phyloP scores from a whole-genome alignment of 2,797 vertebrate species.

The Xenentodon cancila region DNA sequence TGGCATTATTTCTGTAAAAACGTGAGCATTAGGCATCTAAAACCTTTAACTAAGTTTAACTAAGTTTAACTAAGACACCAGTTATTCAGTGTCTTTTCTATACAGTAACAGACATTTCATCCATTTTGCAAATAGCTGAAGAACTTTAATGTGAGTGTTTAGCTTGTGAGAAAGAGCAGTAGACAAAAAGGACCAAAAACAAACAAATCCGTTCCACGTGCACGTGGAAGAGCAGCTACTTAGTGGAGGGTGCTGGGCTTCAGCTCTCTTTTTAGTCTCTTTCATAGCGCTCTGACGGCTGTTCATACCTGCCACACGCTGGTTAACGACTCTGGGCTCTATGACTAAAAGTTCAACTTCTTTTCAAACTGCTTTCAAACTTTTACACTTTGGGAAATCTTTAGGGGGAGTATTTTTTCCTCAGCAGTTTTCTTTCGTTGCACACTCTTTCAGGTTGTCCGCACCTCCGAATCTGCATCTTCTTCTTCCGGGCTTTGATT shows the following conservation, averaged over 20 bases:
- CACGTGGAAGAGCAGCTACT: conserved; percentile 24
- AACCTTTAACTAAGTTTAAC: too few relatives aligned
- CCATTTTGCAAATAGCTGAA: too few relatives aligned
- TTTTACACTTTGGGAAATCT: conserved; percentile 3
- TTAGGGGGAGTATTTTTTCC: background rate
- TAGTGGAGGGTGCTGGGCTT: conserved; percentile 2
- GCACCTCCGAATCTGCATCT: conserved; percentile 27
- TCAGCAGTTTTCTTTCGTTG: conserved; percentile 7
- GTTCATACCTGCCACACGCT: background rate
- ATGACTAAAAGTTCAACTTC: conserved; percentile 9
- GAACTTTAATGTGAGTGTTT: background rate
- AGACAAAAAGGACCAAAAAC: background rate
- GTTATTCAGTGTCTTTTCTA: too few relatives aligned
- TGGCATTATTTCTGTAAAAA: too few relatives aligned
- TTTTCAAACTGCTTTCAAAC: background rate
- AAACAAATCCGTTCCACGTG: background rate
- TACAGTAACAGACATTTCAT: too few relatives aligned
- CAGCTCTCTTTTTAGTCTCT: conserved; percentile 10
- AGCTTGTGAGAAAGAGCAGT: background rate
- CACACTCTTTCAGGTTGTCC: conserved; percentile 22
- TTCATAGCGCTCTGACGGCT: conserved; percentile 2
- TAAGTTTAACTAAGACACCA: too few relatives aligned
- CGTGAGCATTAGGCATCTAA: too few relatives aligned
- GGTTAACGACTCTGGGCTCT: background rate
- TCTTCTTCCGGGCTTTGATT: conserved; percentile 33